Evolutionary conservation across 2,888 invertebrate species (phyloP).

Genomic region (Esperia sulphurella): DNA sequence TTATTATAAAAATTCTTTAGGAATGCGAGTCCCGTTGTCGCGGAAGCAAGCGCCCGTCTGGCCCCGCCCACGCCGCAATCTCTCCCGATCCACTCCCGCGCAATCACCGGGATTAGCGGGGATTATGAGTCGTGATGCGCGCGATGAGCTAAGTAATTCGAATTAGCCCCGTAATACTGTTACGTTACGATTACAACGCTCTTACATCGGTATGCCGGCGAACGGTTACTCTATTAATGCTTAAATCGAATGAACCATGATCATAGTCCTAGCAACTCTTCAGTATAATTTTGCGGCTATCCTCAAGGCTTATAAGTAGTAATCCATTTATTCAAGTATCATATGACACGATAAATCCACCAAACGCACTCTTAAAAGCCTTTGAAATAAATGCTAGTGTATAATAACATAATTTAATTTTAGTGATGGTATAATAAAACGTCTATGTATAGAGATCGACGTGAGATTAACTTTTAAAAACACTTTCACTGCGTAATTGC

Average conservation of each 20-base stretch:
- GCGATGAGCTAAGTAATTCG: slow-evolving; percentile 44
- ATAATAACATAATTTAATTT: slow-evolving; percentile 1
- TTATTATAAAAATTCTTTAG: slow-evolving; percentile 7
- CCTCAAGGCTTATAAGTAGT: background rate
- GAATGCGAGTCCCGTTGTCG: slow-evolving; percentile 56
- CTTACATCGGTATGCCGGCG: slow-evolving; percentile 34
- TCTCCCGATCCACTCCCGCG: slow-evolving; percentile 38
- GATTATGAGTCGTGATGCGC: slow-evolving; percentile 34
- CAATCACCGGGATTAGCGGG: slow-evolving; percentile 44
- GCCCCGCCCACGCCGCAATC: slow-evolving; percentile 30
- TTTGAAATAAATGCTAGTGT: slow-evolving; percentile 1
- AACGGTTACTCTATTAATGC: slow-evolving; percentile 39
- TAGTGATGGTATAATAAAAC: slow-evolving; percentile 11
- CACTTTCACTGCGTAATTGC: slow-evolving; percentile 66
- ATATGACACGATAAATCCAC: background rate
- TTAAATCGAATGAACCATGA: slow-evolving; percentile 20
- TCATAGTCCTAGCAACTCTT: slow-evolving; percentile 1
- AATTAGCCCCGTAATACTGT: slow-evolving; percentile 47
- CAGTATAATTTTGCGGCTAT: background rate
- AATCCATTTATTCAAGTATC: background rate
- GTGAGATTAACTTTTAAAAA: slow-evolving; percentile 49
- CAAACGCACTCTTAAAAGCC: background rate
- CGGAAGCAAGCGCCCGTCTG: slow-evolving; percentile 25
- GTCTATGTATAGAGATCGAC: slow-evolving; percentile 33
- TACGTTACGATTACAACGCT: slow-evolving; percentile 36